phyloP scores from a whole-genome alignment of 1,140 invertebrate species.

The Melipona quadrifasciata region DNA sequence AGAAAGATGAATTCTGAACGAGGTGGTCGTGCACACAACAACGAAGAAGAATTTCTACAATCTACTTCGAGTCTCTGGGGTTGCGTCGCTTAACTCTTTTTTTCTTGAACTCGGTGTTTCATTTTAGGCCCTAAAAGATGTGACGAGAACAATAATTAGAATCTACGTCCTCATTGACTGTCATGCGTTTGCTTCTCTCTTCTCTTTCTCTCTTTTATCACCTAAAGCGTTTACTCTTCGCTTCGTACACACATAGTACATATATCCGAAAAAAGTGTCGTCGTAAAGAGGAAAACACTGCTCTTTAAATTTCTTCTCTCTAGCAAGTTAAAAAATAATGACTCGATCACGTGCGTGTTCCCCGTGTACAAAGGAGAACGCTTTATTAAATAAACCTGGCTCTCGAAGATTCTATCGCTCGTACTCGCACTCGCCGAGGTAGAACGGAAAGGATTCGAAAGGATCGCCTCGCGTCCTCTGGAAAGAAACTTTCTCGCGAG shows the following conservation, averaged over 20 bases:
- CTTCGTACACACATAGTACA: not conserved
- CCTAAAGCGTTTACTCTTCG: conserved; percentile 18
- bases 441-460: not conserved
- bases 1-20: not conserved
- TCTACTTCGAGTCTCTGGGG: conserved; percentile 9
- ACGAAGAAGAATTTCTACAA: not conserved
- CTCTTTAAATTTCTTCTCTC: not conserved
- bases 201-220: not conserved
- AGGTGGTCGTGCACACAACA: conserved; percentile 1
- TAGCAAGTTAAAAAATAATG: conserved; percentile 32
- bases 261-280: not conserved
- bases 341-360: conserved; percentile 23
- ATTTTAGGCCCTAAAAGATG: conserved; percentile 4
- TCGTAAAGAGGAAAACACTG: not conserved
- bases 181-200: not conserved
- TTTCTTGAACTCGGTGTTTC: not conserved
- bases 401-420: conserved; percentile 4
- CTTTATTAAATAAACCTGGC: conserved; percentile 7
- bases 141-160: conserved; percentile 36
- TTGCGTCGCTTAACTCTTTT: not conserved
- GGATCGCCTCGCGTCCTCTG: conserved; percentile 10
- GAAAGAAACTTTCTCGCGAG: conserved; percentile 32
- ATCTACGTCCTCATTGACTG: conserved; percentile 31
- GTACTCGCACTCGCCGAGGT: not conserved
- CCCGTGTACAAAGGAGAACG: conserved; percentile 4